Conservation (phyloP, 2,888 invertebrate genomes). For the Sarcophaga rosellei region DNA sequence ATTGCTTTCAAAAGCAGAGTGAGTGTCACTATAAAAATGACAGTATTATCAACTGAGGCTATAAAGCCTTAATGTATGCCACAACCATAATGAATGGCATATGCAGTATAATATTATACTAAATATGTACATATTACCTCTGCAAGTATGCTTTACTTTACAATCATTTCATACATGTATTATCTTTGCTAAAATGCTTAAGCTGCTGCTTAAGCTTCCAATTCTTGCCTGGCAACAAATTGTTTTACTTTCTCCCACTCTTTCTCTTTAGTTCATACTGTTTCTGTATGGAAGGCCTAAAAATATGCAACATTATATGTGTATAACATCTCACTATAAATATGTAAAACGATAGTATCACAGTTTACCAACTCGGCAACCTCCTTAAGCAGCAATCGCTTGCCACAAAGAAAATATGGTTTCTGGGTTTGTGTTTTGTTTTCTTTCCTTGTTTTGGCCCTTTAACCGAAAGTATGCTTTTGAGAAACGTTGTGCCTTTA, state of each 20-base stretch:
- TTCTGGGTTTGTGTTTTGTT: background rate
- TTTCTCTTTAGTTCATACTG: background rate
- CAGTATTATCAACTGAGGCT: slow-evolving; percentile 15
- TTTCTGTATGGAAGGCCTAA: background rate
- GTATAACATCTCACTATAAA: slow-evolving; percentile 32
- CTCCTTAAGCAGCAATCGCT: background rate
- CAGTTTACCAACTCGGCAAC: slow-evolving; percentile 15
- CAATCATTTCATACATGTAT: background rate
- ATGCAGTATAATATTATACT: background rate
- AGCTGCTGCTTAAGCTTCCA: background rate
- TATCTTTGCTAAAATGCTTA: background rate
- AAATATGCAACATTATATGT: slow-evolving; percentile 19
- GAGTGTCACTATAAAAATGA: background rate
- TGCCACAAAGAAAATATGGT: slow-evolving; percentile 37
- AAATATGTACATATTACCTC: slow-evolving; percentile 9
- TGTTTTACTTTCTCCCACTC: background rate
- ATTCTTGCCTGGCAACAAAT: background rate
- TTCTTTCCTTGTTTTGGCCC: no score
- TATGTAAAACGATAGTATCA: slow-evolving; percentile 55
- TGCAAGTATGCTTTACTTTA: slow-evolving; percentile 30
- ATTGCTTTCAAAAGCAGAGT: slow-evolving; percentile 3
- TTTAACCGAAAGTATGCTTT: background rate
- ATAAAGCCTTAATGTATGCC: slow-evolving; percentile 38
- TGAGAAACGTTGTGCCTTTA: background rate
- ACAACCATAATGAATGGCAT: background rate